Evolutionary conservation across 2,113 vertebrate species (phyloP), one percentile per base, ranked within the genome.

Genomic region (Thamnophis sirtalis): DNA sequence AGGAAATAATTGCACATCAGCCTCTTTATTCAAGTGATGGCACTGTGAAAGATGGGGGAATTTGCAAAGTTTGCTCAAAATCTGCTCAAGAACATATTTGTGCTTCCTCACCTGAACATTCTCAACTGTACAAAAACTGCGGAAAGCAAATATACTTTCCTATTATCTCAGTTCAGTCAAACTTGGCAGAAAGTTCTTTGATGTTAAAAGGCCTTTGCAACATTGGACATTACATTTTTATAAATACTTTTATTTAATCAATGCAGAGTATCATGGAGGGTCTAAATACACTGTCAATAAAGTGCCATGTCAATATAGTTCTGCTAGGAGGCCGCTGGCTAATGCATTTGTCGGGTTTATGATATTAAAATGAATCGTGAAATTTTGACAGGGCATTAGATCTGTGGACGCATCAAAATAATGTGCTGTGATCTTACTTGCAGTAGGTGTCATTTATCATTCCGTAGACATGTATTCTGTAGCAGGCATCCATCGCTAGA

Each of bases 391-490:
- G 96, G 95, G 93, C 95, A 96, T 96, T 94, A 95, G 95, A 97
- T 96, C 93, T 95, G 96, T 90, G 97, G 95, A 96, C 92, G 89
- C 93, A 96, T 96, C 94, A 94, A 97, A 97, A 97, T 97, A 97
- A 97, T 97, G 97, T 96, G 94, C 94, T 94, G 95, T 96, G 96
- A 96, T 97, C 97, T 98, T 98, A 99, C 99, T 98, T 99, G 99
- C 99, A 99, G 97, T 99, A 99, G 96, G 98, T 99, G 97, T 99
- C 98, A 95, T 99, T 99, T 97, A 99, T 99, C 99, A 99, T 99
- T 92, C 99, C 99, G 92, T 99, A 99, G 96, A 99, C 97, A 17
- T 98, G 98, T 96, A 99, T 99, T 97, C 99, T 98, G 87, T 99
- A 99, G 96, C 99, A 99, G 97, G 99, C 98, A 96, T 99, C 99